Base-by-base conservation (phyloP, 2,888 invertebrate genomes). In the Gari tellinella region DNA sequence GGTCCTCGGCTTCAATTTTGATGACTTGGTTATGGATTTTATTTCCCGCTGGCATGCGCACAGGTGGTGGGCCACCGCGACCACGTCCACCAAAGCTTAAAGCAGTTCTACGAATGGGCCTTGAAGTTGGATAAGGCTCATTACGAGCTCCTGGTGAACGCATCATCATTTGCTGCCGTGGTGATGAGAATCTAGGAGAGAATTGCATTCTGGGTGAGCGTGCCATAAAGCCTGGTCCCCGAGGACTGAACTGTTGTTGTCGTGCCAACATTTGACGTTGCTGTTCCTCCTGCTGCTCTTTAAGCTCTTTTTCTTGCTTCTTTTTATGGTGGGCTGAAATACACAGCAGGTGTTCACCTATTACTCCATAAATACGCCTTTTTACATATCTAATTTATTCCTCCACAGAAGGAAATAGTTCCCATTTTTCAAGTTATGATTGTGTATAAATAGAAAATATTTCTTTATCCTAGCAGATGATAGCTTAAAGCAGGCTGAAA, bases 231-330 rank as follows among this genome's bases (percentile, higher is more conserved):
- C 31, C 31, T 31, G 31, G 31, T 10, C 31, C 31, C 5, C 31
- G 31, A 4, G 31, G 31, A 10, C 31, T 31, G 31, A 31, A 31
- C 31, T 31, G 31, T 10, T 31, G 31, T 10, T 31, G 31, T 4
- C 31, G 31, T 4, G 31, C 31, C 31, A 31, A 7, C 31, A 31
- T 31, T 10, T 31, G 31, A 4, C 23, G 37, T 40, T 64, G 67
- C 15, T 46, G 45, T 25, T 60, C 49, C n/a, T 58, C 45, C n/a
- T 31, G 23, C 3, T 45, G 48, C 46, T 74, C 67, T 31, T 61
- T 41, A 15, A 51, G 26, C 17, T 67, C 67, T 25, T 74, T 68
- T 21, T 74, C 73, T 40, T 74, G 74, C 21, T 69, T 69, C 65
- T 62, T 66, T 23, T 66, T 67, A 46, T 73, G 73, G 37, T 68